Evolutionary conservation across 2,113 vertebrate genomes (phyloP), one percentile per base, ranked within the genome.

Genomic region (Oreocharis arfaki): DNA sequence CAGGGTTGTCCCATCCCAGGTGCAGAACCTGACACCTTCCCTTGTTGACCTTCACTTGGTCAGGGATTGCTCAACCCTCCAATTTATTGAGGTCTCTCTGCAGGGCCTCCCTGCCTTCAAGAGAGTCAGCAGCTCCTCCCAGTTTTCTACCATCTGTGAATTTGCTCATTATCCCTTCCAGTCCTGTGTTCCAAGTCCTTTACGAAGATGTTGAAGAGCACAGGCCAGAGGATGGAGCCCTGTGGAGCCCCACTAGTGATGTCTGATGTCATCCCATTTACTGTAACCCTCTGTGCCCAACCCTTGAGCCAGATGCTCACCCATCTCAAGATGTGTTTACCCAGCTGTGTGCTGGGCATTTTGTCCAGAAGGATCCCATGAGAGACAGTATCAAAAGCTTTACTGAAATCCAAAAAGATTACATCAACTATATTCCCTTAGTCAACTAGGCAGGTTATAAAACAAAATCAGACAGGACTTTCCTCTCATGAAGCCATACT

Each of bases 221-320:
- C 20, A 53, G 7, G 47, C 11, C 19, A 0, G 0, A 61, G 9
- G 78, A 76, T 11, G 6, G 14, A 42, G 47, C 8, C 23, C 23
- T 22, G 47, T 17, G 18, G 19, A 83, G 49, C 9, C 14, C 32
- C 39, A 27, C 9, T 16, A 68, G 20, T 12, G 2, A 68, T 10
- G 5, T 22, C n/a, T 89, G 53, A 41, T 41, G 17, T 27, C 35
- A 18, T 47, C 16, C 9, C 20, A 46, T 20, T 26, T 39, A 68
- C 47, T 39, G 6, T 14, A 44, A 53, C 10, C 16, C 28, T 67
- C 11, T 47, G 70, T 47, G 20, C 30, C 35, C 3, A 0, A 61
- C 9, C n/a, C 4, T 3, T 10, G 39, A 76, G 30, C 47, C 53
- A 53, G 26, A 0, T n/a, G 46, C 4, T 65, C 44, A 42, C 26